Conservation (phyloP, 2,113 vertebrate species). For the Podarcis muralis region DNA sequence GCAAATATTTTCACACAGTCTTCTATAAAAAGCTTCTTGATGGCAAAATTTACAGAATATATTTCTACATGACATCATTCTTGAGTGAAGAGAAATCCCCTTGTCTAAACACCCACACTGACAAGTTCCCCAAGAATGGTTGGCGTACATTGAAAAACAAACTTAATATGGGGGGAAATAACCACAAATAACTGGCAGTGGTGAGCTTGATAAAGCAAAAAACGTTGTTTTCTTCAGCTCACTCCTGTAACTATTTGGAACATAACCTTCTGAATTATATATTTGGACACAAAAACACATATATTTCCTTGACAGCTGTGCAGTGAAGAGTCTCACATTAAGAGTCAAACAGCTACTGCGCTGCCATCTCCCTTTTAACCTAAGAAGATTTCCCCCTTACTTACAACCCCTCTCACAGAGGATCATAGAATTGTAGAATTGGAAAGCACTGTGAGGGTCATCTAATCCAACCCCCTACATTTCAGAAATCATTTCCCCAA, state of each 20-base stretch:
- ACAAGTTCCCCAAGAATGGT: background rate
- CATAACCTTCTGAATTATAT: background rate
- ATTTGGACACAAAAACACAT: background rate
- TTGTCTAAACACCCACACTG: background rate
- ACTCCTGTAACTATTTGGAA: background rate
- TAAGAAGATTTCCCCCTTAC: background rate
- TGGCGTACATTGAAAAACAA: background rate
- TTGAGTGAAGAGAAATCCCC: background rate
- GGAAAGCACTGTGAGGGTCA: too few relatives aligned
- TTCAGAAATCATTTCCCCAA: too few relatives aligned
- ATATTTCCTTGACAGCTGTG: background rate
- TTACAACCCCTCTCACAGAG: background rate
- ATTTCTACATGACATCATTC: background rate
- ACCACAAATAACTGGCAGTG: background rate
- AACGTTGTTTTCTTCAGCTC: background rate
- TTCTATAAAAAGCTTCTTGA: constrained; percentile 14
- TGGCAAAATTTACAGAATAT: constrained; percentile 3
- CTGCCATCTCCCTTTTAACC: background rate
- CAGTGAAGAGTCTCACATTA: background rate
- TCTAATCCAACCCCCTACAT: too few relatives aligned
- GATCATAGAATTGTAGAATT: too few relatives aligned
- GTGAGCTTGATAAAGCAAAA: background rate
- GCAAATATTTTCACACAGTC: constrained; percentile 25
- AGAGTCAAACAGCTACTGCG: background rate
- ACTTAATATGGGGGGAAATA: background rate